A percentile compares a stretch with the other conserved stretches of the same genome.
Evolutionary conservation across 2,797 vertebrate genomes (phyloP).

Genomic region (Hypotaenidia okinawae): DNA sequence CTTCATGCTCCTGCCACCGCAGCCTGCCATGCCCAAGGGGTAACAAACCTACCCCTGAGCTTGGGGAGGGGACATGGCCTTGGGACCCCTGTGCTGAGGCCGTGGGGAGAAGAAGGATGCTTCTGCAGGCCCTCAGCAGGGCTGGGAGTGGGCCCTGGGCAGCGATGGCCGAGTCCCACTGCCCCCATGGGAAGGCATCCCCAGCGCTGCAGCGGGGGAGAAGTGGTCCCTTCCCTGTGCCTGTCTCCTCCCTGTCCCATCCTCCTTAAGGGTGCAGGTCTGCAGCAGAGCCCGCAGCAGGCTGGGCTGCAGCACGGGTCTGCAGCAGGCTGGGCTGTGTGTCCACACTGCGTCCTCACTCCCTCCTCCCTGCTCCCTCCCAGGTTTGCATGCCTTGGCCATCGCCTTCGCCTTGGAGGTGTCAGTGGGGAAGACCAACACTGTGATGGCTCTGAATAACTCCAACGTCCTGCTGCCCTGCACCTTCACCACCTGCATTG

Average conservation of each 20-base stretch:
- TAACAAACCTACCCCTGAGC: not conserved
- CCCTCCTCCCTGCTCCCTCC: not conserved
- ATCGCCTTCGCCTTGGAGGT: conserved; percentile 83
- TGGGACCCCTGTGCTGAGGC: not conserved
- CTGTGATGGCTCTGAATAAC: conserved; percentile 88
- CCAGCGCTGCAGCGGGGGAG: not conserved
- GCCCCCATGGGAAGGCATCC: not conserved
- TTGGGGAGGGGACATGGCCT: not conserved
- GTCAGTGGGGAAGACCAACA: conserved; percentile 87
- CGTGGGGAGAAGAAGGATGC: not conserved
- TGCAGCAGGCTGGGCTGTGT: not conserved
- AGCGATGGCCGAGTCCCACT: not conserved
- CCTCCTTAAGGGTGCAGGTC: not conserved
- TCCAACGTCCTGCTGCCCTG: conserved; percentile 90
- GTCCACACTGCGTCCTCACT: fast-evolving
- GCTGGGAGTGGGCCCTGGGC: not conserved
- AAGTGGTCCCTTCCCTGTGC: not conserved
- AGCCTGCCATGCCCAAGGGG: not conserved
- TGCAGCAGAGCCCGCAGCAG: not conserved
- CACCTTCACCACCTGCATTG: conserved; percentile 88
- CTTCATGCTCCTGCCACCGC: fast-evolving
- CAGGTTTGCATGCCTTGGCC: conserved; percentile 82
- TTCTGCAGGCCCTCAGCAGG: not conserved
- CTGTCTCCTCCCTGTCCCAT: not conserved
- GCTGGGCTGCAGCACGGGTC: not conserved